Evolutionary conservation across 2,888 invertebrate species (phyloP), one percentile per base, ranked within the genome.

Genomic region (Cataglyphis rosenhaueri): DNA sequence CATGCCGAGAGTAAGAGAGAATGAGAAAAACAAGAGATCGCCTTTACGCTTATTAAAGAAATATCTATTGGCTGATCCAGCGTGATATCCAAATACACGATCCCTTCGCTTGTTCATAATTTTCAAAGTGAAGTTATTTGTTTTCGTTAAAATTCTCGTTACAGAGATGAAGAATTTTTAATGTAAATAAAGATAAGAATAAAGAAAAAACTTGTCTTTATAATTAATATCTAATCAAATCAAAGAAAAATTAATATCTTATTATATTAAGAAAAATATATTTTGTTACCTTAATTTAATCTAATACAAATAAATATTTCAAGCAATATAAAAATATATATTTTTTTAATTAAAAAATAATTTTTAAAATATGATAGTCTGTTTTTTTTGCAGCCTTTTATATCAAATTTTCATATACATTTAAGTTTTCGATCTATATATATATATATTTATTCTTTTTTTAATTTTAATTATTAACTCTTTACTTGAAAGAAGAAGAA

Each of bases 11-110:
- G 70, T 71, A 44, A 81, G 62, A 70, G 68, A 61, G 29, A 73
- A 44, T 38, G 5, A 61, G 55, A 57, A 15, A 64, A 29, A 82
- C 41, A 66, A 61, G 68, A 78, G 78, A 83, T 74, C 61, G 71
- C 44, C 78, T 79, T 78, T 78, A 70, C 32, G 32, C 8, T 78
- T 29, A 57, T 32, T 41, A 44, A 78, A 78, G 44, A 59, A 35
- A 79, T 32, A 78, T 57, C 55, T 44, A 55, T 3, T 57, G 32
- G 41, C 21, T 25, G 71, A 73, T 57, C 57, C 38, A 5, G 10
- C 55, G 18, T 48, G 41, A 59, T 78, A 70, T 32, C 25, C 71
- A 35, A 78, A 52, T 52, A n/a, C 57, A 44, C 32, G 68, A 70
- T 70, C 18, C 8, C 12, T 32, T 12, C 44, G 15, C 18, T 6